phyloP scores from a whole-genome alignment of 2,797 vertebrate genomes.

The Enteromius fasciolatus region DNA sequence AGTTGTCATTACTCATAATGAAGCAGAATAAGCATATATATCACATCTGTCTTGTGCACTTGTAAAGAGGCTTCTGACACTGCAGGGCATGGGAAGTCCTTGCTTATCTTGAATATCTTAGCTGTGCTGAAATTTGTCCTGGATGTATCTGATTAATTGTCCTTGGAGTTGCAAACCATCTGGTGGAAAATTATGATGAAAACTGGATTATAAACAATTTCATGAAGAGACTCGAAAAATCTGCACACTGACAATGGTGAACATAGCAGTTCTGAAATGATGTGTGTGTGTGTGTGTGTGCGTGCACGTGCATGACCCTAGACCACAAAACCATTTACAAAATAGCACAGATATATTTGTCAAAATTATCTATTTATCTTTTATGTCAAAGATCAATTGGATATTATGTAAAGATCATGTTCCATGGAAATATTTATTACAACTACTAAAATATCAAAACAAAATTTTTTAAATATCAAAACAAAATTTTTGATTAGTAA shows the following conservation, averaged over 20 bases:
- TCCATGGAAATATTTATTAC: too few species aligned
- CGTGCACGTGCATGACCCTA: too few species aligned
- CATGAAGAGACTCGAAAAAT: not conserved
- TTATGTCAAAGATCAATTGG: too few species aligned
- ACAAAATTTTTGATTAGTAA: too few species aligned
- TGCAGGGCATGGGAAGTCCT: not conserved
- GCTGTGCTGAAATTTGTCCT: not conserved
- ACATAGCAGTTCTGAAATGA: not conserved
- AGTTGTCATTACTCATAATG: constrained; percentile 60
- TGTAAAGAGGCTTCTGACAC: not conserved
- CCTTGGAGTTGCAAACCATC: not conserved
- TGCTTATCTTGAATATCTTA: not conserved
- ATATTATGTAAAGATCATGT: too few species aligned
- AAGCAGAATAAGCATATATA: not conserved
- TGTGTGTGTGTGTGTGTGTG: too few species aligned
- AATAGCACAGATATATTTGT: too few species aligned
- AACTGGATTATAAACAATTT: not conserved
- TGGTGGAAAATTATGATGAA: constrained; percentile 3
- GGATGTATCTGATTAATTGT: not conserved
- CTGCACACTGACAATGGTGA: not conserved
- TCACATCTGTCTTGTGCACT: constrained; percentile 3
- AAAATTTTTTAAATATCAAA: too few species aligned
- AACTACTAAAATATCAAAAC: too few species aligned
- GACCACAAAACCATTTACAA: too few species aligned
- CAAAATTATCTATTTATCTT: too few species aligned